These are phyloP conservation scores for Mesocricetus auratus DNA, from an alignment of 2,113 vertebrate genomes.

Conservation along the genomic window DNA sequence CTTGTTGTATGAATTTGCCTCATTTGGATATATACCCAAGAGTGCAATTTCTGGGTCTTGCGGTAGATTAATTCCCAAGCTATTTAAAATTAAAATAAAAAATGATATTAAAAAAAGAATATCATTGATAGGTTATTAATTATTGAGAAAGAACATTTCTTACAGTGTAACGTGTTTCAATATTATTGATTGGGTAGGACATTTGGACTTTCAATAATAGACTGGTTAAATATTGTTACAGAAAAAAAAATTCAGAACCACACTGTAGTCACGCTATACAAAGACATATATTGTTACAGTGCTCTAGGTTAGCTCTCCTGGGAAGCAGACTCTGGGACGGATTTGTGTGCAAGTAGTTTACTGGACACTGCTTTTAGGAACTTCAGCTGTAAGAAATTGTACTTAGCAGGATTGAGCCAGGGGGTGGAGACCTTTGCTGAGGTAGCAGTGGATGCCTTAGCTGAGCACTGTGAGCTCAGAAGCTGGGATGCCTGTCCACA, in stretches of 20 bases:
- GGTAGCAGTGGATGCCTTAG: background rate
- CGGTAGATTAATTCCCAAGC: no score
- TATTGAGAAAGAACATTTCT: background rate
- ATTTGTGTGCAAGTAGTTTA: background rate
- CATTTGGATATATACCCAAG: no score
- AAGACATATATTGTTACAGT: background rate
- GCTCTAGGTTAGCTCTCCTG: background rate
- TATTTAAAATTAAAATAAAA: no score
- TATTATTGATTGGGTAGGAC: background rate
- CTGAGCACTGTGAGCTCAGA: background rate
- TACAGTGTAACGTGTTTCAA: background rate
- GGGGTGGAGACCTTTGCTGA: background rate
- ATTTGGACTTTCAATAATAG: background rate
- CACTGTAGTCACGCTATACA: background rate
- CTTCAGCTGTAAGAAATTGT: background rate
- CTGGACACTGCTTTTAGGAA: background rate
- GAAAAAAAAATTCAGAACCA: conserved; percentile 6
- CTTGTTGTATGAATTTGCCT: no score
- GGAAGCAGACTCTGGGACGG: background rate
- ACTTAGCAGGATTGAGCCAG: background rate
- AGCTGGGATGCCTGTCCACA: background rate
- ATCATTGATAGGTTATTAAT: conserved; percentile 20
- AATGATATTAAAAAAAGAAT: no score
- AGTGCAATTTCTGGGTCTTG: no score
- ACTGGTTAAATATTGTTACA: background rate